phyloP scores from a whole-genome alignment of 92 coral and sea anemone species.

The Paragorgia papillata region DNA sequence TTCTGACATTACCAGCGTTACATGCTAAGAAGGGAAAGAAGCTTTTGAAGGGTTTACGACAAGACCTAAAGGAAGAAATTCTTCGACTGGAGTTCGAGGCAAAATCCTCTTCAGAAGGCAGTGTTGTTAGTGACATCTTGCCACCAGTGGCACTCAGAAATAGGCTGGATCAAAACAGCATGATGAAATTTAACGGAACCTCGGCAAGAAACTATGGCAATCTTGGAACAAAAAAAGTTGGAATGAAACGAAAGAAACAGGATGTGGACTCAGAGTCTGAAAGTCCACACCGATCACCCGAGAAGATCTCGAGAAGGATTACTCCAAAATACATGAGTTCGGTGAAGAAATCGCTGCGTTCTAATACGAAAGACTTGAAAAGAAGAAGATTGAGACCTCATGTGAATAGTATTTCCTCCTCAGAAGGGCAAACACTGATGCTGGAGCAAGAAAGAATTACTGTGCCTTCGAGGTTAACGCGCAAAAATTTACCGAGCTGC shows the following conservation, averaged over 20 bases:
- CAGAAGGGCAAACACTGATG: not conserved
- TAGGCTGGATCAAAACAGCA: not conserved
- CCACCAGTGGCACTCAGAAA: constrained; percentile 1
- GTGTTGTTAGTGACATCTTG: not conserved
- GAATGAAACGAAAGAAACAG: constrained; percentile 26
- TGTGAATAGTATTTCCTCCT: not conserved
- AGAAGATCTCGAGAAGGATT: not conserved
- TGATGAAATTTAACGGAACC: constrained; percentile 12
- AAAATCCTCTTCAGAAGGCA: constrained; percentile 1
- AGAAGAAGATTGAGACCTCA: not conserved
- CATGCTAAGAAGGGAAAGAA: constrained; percentile 26
- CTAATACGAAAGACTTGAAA: not conserved
- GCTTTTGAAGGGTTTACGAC: constrained; percentile 21
- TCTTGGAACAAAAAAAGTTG: not conserved
- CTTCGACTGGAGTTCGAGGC: constrained; percentile 30
- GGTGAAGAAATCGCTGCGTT: not conserved
- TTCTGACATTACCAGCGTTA: constrained; percentile 29
- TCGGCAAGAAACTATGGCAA: not conserved
- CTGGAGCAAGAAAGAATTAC: not conserved
- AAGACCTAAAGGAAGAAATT: constrained; percentile 38
- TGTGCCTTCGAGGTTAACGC: constrained; percentile 55
- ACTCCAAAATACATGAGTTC: not conserved
- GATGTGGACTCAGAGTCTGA: constrained; percentile 18
- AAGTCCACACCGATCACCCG: constrained; percentile 1
- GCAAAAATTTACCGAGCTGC: constrained; percentile 35